phyloP scores from a whole-genome alignment of 1,140 invertebrate species.

The Phymorhynchus buccinoides region DNA sequence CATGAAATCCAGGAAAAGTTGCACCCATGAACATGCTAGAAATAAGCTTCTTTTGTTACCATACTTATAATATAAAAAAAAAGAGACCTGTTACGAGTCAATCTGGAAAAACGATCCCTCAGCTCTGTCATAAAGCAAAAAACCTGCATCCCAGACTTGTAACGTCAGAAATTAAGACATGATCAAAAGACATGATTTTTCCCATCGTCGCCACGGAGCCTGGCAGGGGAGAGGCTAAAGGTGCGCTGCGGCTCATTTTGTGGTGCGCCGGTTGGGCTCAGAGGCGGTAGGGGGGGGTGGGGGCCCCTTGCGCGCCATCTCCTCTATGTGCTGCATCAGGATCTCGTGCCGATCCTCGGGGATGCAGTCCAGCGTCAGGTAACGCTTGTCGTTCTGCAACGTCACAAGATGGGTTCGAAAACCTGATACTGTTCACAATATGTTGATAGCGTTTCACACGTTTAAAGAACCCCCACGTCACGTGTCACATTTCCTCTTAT shows the following conservation, averaged over 20 bases:
- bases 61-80: neutral
- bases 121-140: no score
- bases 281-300: conserved; percentile 97
- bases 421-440: no score
- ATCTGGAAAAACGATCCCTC: no score
- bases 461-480: no score
- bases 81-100: no score
- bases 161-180: neutral
- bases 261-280: conserved; percentile 82
- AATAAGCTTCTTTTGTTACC: neutral
- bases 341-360: conserved; percentile 90
- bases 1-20: no score
- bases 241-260: conserved; percentile 50
- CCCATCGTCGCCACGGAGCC: neutral
- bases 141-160: no score
- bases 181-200: neutral
- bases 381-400: conserved; percentile 79
- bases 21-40: no score
- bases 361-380: conserved; percentile 91
- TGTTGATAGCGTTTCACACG: no score
- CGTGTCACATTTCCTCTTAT: no score
- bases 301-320: conserved; percentile 93
- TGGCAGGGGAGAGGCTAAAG: neutral
- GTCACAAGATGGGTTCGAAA: no score
- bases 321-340: conserved; percentile 91